A percentile compares a stretch with the other conserved stretches of the same genome.
phyloP scores from a whole-genome alignment of 2,797 vertebrate species.

The Spatula clypeata region DNA sequence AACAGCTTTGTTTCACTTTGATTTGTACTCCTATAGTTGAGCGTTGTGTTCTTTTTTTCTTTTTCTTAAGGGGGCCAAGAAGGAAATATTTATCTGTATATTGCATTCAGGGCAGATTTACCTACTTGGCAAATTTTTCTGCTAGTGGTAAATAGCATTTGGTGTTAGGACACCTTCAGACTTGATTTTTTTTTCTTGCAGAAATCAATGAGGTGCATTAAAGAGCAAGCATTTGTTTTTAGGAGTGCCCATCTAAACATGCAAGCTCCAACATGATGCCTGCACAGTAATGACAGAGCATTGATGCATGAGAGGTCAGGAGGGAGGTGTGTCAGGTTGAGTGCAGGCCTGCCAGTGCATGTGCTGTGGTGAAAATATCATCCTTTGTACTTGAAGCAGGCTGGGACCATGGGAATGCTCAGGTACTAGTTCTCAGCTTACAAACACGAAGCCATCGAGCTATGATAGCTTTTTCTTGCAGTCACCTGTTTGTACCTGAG shows the following conservation, averaged over 20 bases:
- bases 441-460: not conserved
- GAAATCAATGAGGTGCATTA: not conserved
- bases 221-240: not conserved
- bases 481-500: not conserved
- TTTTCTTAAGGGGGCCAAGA: not conserved
- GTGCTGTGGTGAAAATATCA: not conserved
- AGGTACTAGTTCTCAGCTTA: not conserved
- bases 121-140: not conserved
- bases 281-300: rapidly evolving
- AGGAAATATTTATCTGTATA: not conserved
- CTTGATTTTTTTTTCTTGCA: not conserved
- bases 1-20: not conserved
- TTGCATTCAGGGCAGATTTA: not conserved
- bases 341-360: not conserved
- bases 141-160: not conserved
- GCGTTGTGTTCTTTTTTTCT: not conserved
- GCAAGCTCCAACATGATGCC: not conserved
- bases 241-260: rapidly evolving
- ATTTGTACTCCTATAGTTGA: rapidly evolving
- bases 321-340: not conserved
- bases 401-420: not conserved
- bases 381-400: not conserved
- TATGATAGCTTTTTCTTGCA: not conserved
- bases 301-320: not conserved
- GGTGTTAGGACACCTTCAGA: not conserved